phyloP scores from a whole-genome alignment of 2,888 invertebrate genomes.

The Stenchaetothrips biformis region DNA sequence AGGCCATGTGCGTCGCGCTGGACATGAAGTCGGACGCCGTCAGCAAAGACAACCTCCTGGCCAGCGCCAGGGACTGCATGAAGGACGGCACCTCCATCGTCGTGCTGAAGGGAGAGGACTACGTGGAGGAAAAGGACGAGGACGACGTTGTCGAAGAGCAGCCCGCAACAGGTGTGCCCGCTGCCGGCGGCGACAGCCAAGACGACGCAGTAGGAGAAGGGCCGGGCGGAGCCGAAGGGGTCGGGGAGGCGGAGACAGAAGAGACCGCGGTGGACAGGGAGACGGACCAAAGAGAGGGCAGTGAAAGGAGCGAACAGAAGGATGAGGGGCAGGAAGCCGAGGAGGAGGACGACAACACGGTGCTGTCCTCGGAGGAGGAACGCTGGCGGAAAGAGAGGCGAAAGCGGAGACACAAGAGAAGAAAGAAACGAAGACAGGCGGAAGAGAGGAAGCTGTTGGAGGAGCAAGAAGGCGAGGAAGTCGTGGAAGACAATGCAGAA shows the following conservation, averaged over 20 bases:
- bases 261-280: not conserved
- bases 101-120: not conserved
- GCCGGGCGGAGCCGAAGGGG: no score
- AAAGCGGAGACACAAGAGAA: not conserved
- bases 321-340: not conserved
- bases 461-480: not conserved
- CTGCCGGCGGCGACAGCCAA: no score
- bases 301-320: not conserved
- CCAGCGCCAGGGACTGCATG: not conserved
- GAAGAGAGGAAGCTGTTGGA: not conserved
- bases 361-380: not conserved
- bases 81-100: constrained; percentile 11
- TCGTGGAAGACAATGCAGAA: not conserved
- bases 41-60: not conserved
- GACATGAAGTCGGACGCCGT: not conserved
- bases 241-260: no score
- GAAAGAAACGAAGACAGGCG: not conserved
- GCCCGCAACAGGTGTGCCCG: no score
- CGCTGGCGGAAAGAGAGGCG: not conserved
- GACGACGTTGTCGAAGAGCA: no score
- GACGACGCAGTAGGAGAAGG: no score
- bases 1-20: constrained; percentile 19
- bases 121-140: not conserved
- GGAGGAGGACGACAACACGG: not conserved
- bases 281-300: not conserved